Percentiles rank a stretch among this genome's conserved stretches.
phyloP scores from a whole-genome alignment of 2,113 vertebrate species.

The Ammodytes marinus region DNA sequence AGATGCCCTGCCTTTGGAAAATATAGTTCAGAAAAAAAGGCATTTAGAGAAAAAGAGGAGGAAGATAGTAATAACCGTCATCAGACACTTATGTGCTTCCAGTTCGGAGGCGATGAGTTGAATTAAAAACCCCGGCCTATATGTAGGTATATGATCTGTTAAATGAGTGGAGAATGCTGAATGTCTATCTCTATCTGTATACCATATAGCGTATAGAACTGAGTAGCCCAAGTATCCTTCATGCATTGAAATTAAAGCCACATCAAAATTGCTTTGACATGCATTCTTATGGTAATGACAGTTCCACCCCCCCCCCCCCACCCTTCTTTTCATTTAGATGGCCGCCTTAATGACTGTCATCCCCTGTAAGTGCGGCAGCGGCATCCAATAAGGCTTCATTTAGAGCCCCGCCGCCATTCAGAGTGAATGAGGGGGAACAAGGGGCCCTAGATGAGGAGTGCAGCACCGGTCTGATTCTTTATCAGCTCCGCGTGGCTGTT shows the following conservation, averaged over 20 bases:
- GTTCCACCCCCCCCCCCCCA: constrained; percentile 32
- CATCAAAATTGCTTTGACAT: constrained; percentile 73
- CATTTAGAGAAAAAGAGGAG: constrained; percentile 26
- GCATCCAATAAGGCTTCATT: constrained; percentile 65
- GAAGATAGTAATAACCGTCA: constrained; percentile 37
- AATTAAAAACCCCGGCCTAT: constrained; percentile 29
- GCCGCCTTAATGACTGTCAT: constrained; percentile 66
- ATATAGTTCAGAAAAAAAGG: constrained; percentile 43
- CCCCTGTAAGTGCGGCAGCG: constrained; percentile 51
- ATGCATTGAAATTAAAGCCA: constrained; percentile 70
- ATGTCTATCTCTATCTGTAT: constrained; percentile 40
- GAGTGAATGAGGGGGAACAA: constrained; percentile 73
- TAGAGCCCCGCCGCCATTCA: constrained; percentile 61
- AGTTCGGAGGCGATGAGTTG: constrained; percentile 21
- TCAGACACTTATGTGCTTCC: constrained; percentile 52
- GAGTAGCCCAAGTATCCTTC: constrained; percentile 33
- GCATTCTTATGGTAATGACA: constrained; percentile 76
- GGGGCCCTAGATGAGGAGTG: constrained; percentile 69
- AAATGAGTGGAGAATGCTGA: constrained; percentile 61
- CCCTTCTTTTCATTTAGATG: constrained; percentile 65
- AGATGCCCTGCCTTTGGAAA: constrained; percentile 51
- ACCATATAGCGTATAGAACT: constrained; percentile 44
- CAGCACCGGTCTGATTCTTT: constrained; percentile 59
- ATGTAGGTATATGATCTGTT: constrained; percentile 55
- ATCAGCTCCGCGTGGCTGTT: constrained; percentile 71